Evolutionary conservation across 2,797 vertebrate species (phyloP).

Genomic region (Emydoidea blandingii): DNA sequence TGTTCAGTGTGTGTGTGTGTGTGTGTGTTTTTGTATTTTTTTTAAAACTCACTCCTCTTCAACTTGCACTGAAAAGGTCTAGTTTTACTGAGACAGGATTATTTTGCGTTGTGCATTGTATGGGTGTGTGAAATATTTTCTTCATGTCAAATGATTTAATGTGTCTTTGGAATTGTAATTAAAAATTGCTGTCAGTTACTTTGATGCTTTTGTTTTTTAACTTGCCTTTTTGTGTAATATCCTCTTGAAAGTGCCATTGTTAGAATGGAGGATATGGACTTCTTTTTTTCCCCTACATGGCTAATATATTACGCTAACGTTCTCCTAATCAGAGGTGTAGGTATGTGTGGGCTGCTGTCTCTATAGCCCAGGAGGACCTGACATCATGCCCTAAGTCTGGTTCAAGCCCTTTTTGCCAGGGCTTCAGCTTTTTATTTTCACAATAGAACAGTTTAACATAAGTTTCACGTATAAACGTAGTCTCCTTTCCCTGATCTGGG

Average conservation of each 20-base stretch:
- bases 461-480: not conserved
- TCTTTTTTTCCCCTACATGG: not conserved
- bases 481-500: not conserved
- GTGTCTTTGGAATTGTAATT: slow-evolving; percentile 1
- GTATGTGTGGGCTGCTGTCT: not conserved
- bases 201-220: not conserved
- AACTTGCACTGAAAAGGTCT: not conserved
- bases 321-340: not conserved
- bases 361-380: not conserved
- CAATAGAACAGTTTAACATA: not conserved
- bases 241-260: not conserved
- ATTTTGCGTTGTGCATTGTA: slow-evolving; percentile 8
- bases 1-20: not conserved
- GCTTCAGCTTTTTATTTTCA: not conserved
- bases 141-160: not conserved
- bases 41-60: not conserved
- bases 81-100: not conserved
- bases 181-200: not conserved
- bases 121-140: not conserved
- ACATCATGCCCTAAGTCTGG: not conserved
- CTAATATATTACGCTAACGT: not conserved
- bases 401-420: not conserved
- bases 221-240: not conserved
- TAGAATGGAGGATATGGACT: not conserved
- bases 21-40: not conserved